These are phyloP conservation scores for Brachynemurus nebulosus DNA, from an alignment of 2,888 invertebrate species.

Conservation along the genomic window DNA sequence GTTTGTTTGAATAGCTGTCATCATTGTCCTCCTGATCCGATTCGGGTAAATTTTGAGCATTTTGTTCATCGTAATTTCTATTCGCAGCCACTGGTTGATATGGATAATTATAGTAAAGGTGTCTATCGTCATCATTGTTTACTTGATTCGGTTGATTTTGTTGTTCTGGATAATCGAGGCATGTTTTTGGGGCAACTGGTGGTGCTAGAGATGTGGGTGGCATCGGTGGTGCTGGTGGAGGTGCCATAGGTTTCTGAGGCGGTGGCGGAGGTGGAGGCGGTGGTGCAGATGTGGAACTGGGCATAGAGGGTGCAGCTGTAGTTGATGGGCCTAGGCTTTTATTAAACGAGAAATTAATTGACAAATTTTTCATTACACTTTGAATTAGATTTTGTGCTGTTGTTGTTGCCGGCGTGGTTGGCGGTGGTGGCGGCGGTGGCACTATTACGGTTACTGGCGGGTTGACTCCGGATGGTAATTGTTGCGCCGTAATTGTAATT, in stretches of 20 bases:
- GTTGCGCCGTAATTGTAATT: not conserved
- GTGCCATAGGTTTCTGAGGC: constrained; percentile 13
- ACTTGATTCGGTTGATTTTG: too few relatives aligned
- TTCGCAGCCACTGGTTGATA: not conserved
- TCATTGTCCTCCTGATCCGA: not conserved
- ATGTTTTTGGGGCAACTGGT: constrained; percentile 8
- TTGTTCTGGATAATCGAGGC: too few relatives aligned
- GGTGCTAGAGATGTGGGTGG: constrained; percentile 8
- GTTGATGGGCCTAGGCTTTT: not conserved
- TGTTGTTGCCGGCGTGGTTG: constrained; percentile 2
- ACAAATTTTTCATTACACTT: not conserved
- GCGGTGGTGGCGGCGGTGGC: constrained; percentile 1
- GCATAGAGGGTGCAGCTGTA: not conserved
- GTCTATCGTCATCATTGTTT: constrained; percentile 13
- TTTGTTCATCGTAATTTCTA: not conserved
- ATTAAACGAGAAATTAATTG: not conserved
- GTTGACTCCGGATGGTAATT: not conserved
- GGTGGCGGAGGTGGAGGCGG: not conserved
- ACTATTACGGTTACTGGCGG: not conserved
- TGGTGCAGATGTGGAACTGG: constrained; percentile 10
- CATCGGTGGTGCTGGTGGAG: constrained; percentile 9
- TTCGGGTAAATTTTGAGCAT: not conserved
- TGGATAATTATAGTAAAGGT: constrained; percentile 9
- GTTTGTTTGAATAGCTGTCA: not conserved
- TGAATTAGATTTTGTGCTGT: constrained; percentile 9